These are phyloP conservation scores for Struthio camelus DNA, from an alignment of 2,113 vertebrate species.

Conservation along the genomic window DNA sequence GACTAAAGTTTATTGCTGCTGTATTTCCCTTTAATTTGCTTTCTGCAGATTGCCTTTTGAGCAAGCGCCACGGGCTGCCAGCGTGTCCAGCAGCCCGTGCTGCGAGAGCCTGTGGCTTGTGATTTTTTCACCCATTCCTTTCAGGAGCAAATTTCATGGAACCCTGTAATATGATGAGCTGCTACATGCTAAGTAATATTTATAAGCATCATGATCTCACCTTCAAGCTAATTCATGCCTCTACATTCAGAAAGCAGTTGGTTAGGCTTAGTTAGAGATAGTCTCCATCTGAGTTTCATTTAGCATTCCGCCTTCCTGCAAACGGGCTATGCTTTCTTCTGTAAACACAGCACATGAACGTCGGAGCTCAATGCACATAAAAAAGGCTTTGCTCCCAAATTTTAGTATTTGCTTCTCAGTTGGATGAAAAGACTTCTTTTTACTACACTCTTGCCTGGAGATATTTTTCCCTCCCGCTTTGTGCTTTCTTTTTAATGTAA, in stretches of 20 bases:
- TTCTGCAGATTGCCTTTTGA: neutral
- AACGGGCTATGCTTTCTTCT: neutral
- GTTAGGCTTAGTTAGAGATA: neutral
- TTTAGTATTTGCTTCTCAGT: conserved; percentile 25
- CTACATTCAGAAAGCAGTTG: neutral
- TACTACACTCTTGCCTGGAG: conserved; percentile 12
- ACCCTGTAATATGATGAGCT: neutral
- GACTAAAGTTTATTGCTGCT: neutral
- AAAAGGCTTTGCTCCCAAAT: neutral
- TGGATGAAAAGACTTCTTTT: neutral
- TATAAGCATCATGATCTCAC: neutral
- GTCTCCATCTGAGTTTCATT: neutral
- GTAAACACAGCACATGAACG: neutral
- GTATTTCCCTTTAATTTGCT: neutral
- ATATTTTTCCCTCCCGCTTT: neutral
- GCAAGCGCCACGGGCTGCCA: neutral
- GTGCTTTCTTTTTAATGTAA: conserved; percentile 14
- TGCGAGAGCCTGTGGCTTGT: neutral
- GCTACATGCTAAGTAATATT: neutral
- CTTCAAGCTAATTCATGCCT: neutral
- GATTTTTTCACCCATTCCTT: neutral
- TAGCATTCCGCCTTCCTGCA: neutral
- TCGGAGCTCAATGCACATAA: neutral
- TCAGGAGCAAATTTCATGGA: neutral
- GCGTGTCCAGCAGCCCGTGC: neutral